Evolutionary conservation across 2,797 vertebrate species (phyloP).

Genomic region (Chrysolophus pictus): DNA sequence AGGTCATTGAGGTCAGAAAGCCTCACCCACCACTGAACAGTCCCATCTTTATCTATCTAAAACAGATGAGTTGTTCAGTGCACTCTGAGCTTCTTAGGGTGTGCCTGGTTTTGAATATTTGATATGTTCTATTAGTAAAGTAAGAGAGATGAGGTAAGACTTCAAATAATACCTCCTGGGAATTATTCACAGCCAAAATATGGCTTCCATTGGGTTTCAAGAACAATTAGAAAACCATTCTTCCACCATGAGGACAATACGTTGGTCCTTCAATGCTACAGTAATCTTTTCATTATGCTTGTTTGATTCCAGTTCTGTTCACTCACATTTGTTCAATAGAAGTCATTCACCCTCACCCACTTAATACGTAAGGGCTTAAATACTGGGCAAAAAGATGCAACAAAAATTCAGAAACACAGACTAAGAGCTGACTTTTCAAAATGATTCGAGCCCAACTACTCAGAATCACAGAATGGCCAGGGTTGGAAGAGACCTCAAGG

Average conservation of each 20-base stretch:
- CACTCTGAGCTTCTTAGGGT: neutral
- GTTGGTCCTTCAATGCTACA: neutral
- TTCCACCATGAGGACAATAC: neutral
- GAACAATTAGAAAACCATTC: neutral
- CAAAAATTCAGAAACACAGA: neutral
- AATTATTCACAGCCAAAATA: neutral
- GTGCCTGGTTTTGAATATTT: neutral
- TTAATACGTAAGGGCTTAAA: neutral
- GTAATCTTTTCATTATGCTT: neutral
- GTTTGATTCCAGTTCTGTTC: neutral
- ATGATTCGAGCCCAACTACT: neutral
- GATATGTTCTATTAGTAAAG: neutral
- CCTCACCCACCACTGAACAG: neutral
- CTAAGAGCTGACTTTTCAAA: neutral
- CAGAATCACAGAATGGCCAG: too few relatives aligned
- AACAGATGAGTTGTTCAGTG: neutral
- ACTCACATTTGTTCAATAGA: neutral
- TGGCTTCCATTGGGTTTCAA: neutral
- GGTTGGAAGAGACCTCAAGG: too few relatives aligned
- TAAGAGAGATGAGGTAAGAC: neutral
- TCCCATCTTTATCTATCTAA: neutral
- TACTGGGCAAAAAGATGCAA: neutral
- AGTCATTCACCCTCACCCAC: neutral
- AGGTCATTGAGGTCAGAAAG: neutral
- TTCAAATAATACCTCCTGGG: neutral